Conservation (phyloP, 2,113 vertebrate genomes). For the human region GRCh38 chr6:68715001-68715500, state of each 20-base stretch:
- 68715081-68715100: not conserved
- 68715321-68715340: not conserved
- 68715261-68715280: not conserved
- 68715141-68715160: slow-evolving; percentile 24
- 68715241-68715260: not conserved
- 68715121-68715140: not conserved
- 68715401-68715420: not conserved
- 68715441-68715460: not conserved
- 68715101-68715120: not conserved
- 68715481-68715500: not conserved
- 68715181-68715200: not conserved
- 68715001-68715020: not conserved
- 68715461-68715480: not conserved
- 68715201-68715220: not conserved
- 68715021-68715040: not conserved
- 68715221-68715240: not conserved
- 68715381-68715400: not conserved
- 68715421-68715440: not conserved
- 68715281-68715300: not conserved
- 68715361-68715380: not conserved
- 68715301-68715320: not conserved
- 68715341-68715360: not conserved
- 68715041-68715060: slow-evolving; percentile 12
- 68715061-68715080: not conserved
- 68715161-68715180: not conserved